phyloP scores from a whole-genome alignment of 1,140 invertebrate genomes.

The Aphelinus atriplicis region DNA sequence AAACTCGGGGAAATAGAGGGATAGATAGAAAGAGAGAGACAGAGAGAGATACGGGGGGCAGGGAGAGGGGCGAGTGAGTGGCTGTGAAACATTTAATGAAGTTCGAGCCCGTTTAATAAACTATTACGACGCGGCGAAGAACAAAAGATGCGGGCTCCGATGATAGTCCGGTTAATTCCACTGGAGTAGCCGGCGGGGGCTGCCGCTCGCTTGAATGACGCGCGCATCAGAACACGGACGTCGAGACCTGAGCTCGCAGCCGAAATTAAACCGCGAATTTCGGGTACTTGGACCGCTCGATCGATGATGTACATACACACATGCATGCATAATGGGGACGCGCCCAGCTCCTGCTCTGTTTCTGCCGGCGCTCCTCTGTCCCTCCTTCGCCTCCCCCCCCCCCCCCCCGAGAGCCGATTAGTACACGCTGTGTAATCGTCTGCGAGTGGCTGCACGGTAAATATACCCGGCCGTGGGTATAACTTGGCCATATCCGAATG shows the following conservation, averaged over 20 bases:
- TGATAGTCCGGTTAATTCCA: constrained; percentile 6
- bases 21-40: constrained; percentile 1
- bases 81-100: constrained; percentile 13
- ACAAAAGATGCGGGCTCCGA: not conserved
- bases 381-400: no score
- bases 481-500: no score
- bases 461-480: not conserved
- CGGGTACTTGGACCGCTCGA: not conserved
- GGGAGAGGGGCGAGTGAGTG: not conserved
- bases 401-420: constrained; percentile 5
- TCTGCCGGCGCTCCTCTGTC: no score
- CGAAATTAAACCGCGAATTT: constrained; percentile 28
- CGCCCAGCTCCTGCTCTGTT: not conserved
- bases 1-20: not conserved
- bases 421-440: constrained; percentile 19
- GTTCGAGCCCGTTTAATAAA: constrained; percentile 12
- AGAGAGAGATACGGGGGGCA: not conserved
- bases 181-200: not conserved
- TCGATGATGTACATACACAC: constrained; percentile 23
- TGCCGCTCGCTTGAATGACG: not conserved
- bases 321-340: constrained; percentile 17
- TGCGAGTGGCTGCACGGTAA: constrained; percentile 1
- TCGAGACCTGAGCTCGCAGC: not conserved
- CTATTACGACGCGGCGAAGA: constrained; percentile 1
- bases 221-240: no score